A percentile compares a stretch with the other conserved stretches of the same genome.
Conservation (phyloP, 2,797 vertebrate species). For the Bradypodion pumilum region DNA sequence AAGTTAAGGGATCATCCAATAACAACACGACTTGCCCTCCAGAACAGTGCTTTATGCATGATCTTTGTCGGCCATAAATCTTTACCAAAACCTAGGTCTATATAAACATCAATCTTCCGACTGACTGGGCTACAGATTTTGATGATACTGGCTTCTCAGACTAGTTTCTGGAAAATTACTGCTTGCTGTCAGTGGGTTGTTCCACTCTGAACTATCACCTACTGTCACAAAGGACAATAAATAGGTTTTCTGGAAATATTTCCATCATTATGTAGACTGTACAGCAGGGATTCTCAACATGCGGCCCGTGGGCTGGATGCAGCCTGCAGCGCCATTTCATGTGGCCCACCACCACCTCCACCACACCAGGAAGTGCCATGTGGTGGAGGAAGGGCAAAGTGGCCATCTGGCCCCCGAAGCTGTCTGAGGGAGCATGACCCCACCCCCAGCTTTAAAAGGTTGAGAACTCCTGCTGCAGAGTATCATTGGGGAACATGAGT, state of each 20-base stretch:
- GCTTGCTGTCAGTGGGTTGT: neutral
- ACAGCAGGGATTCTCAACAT: too few relatives aligned
- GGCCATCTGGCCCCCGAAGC: too few relatives aligned
- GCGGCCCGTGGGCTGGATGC: too few relatives aligned
- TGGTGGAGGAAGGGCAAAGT: too few relatives aligned
- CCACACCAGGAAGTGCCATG: too few relatives aligned
- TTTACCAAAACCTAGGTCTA: constrained; percentile 72
- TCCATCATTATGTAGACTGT: neutral
- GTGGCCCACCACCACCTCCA: too few relatives aligned
- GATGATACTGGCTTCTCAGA: neutral
- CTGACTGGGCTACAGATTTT: constrained; percentile 8
- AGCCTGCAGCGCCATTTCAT: too few relatives aligned
- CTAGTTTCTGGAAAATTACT: constrained; percentile 25
- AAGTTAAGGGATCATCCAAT: neutral
- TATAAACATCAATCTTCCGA: constrained; percentile 71
- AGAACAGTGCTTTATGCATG: constrained; percentile 15
- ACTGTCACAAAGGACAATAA: neutral
- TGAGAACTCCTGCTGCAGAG: too few relatives aligned
- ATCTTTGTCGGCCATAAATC: constrained; percentile 68
- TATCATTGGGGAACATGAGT: too few relatives aligned
- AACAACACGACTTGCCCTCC: neutral
- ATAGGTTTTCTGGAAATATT: neutral
- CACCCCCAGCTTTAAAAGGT: too few relatives aligned
- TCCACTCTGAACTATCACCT: neutral
- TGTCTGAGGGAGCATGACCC: too few relatives aligned